Base-by-base conservation (phyloP, 92 coral and sea anemone genomes). In the Diadumene lineata region DNA sequence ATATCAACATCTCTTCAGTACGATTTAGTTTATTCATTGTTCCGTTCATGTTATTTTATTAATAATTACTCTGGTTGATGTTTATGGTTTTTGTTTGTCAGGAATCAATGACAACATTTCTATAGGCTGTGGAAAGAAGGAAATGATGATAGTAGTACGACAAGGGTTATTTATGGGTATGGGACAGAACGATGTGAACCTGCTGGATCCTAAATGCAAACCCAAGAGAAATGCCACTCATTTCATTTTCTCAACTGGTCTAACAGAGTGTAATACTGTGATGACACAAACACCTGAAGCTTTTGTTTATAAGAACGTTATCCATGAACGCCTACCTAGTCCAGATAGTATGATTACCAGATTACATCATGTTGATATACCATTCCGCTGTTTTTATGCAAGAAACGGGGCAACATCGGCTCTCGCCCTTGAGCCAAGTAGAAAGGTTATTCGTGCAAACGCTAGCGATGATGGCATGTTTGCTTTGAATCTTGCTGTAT, bases 351-450 rank as follows among this genome's bases (percentile, higher is more conserved):
- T 91, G 66, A 91, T 91, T 9, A 81, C 90, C 17, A 76, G 97
- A 25, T 74, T 91, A 27, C 85, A 85, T 22, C 88, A 91, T 11
- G 84, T 91, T 1, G 82, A 80, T 50, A 79, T 91, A 66, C 97
- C 97, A 25, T 91, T 91, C 79, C 83, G 89, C 43, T 91, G 97
- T 62, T 82, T 74, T 75, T 91, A 91, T 66, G 68, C 91, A n/a
- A 43, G 64, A 31, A 78, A 73, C 43, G 85, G 89, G 34, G 76
- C 82, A 22, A 76, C 97, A 19, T 80, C 93, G 19, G 92, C 97
- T 27, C 60, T 87, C 18, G 83, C 86, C 1, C 33, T 91, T 15
- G 79, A 84, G 11, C 78, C 97, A 67, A 87, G 86, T 43, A 70
- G 97, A 34, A 88, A 84, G 65, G 74, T 74, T 27, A 91, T 91